Conservation (phyloP, 2,888 invertebrate genomes). For the Hypolimnas misippus region DNA sequence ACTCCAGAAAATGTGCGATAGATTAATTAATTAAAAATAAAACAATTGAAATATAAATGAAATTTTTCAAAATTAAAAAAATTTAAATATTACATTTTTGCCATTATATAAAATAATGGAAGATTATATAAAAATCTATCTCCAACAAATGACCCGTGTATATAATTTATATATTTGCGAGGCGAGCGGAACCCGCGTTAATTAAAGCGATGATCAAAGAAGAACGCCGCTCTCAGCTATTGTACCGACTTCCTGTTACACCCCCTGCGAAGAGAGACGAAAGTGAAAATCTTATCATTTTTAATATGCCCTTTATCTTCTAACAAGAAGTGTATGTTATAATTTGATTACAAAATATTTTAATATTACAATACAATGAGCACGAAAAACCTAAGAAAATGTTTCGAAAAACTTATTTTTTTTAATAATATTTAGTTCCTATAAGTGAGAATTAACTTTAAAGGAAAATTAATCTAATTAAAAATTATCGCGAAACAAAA, state of each 20-base stretch:
- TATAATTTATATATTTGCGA: constrained; percentile 25
- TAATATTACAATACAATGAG: too few species aligned
- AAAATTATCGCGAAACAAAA: too few species aligned
- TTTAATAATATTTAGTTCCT: too few species aligned
- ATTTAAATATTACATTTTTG: neutral
- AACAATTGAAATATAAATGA: too few species aligned
- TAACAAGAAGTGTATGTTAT: neutral
- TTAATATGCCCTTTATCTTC: neutral
- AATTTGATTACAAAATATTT: too few species aligned
- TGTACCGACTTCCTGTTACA: constrained; percentile 71
- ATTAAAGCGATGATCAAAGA: constrained; percentile 79
- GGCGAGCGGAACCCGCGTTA: constrained; percentile 54
- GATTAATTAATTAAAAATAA: too few species aligned
- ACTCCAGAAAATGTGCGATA: too few species aligned
- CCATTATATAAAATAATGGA: neutral
- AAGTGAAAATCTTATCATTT: constrained; percentile 40
- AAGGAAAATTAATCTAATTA: too few species aligned
- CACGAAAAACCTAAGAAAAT: too few species aligned
- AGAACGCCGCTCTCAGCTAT: constrained; percentile 63
- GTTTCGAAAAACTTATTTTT: too few species aligned
- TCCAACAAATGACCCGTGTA: constrained; percentile 9
- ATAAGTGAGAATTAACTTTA: too few species aligned
- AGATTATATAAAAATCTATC: neutral
- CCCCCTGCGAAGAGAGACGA: constrained; percentile 39
- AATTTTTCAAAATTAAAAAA: too few species aligned